Percentiles rank a stretch among this genome's conserved stretches.
Conservation (phyloP, 2,888 invertebrate species). For the Hartigia nigra region DNA sequence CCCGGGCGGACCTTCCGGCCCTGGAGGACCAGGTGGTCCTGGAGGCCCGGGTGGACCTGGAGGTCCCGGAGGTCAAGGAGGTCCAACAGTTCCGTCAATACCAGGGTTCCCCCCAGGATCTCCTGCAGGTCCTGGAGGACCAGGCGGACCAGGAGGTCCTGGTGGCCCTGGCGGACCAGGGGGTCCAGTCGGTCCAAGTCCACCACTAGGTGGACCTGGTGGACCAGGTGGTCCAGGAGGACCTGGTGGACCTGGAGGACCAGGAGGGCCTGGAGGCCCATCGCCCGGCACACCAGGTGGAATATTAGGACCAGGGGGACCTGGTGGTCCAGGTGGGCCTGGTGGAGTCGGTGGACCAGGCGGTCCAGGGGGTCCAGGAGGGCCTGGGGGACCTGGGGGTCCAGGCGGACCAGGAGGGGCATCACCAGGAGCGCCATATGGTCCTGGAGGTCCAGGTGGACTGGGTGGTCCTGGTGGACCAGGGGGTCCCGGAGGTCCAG, state of each 20-base stretch:
- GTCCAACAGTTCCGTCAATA: slow-evolving; percentile 24
- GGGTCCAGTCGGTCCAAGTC: slow-evolving; percentile 59
- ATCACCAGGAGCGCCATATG: slow-evolving; percentile 43
- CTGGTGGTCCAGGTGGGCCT: neutral
- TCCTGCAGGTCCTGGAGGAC: slow-evolving; percentile 54
- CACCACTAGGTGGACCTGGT: slow-evolving; percentile 25
- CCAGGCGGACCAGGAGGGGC: neutral
- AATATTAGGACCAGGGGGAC: slow-evolving; percentile 34
- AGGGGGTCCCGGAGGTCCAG: slow-evolving; percentile 19
- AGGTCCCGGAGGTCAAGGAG: slow-evolving; percentile 36
- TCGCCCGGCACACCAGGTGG: slow-evolving; percentile 34
- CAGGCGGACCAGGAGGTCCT: slow-evolving; percentile 52
- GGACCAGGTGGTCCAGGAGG: slow-evolving; percentile 38
- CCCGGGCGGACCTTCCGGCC: slow-evolving; percentile 51
- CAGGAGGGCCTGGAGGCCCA: slow-evolving; percentile 47
- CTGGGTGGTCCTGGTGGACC: slow-evolving; percentile 5
- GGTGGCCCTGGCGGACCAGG: slow-evolving; percentile 36
- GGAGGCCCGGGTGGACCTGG: slow-evolving; percentile 33
- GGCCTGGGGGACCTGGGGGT: neutral
- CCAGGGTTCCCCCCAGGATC: slow-evolving; percentile 14
- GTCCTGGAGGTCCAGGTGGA: slow-evolving; percentile 44
- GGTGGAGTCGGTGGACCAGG: slow-evolving; percentile 35
- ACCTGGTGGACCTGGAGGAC: slow-evolving; percentile 38
- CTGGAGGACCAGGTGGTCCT: slow-evolving; percentile 49
- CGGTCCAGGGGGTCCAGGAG: slow-evolving; percentile 38